A percentile compares a stretch with the other conserved stretches of the same genome.
Evolutionary conservation across 2,888 invertebrate genomes (phyloP).

Genomic region (Abrostola triplasia): DNA sequence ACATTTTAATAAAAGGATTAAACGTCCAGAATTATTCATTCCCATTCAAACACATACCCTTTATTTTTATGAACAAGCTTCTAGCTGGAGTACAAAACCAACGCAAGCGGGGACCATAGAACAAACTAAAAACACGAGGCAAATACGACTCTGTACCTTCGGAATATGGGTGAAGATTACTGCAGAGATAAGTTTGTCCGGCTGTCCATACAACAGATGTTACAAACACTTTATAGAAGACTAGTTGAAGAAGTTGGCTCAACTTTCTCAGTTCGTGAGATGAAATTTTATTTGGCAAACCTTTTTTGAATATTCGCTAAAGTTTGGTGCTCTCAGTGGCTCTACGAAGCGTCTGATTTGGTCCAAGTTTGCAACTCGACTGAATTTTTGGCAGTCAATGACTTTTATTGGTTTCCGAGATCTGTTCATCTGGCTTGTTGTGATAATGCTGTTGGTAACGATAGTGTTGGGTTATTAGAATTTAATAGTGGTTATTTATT

Average conservation of each 20-base stretch:
- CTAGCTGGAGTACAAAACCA: slow-evolving; percentile 78
- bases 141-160: slow-evolving; percentile 45
- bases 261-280: slow-evolving; percentile 79
- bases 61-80: slow-evolving; percentile 78
- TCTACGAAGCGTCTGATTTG: slow-evolving; percentile 50
- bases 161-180: slow-evolving; percentile 39
- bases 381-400: slow-evolving; percentile 58
- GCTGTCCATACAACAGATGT: slow-evolving; percentile 84
- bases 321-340: slow-evolving; percentile 50
- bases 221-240: slow-evolving; percentile 77
- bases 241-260: slow-evolving; percentile 68
- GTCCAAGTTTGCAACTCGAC: slow-evolving; percentile 53
- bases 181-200: slow-evolving; percentile 58
- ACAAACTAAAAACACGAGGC: slow-evolving; percentile 13
- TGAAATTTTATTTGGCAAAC: slow-evolving; percentile 81
- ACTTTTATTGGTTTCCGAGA: slow-evolving; percentile 59
- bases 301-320: slow-evolving; percentile 78
- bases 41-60: slow-evolving; percentile 64
- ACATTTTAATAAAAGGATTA: slow-evolving; percentile 58
- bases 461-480: slow-evolving; percentile 8
- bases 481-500: neutral
- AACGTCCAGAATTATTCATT: slow-evolving; percentile 59
- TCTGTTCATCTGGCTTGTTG: slow-evolving; percentile 44
- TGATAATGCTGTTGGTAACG: slow-evolving; percentile 35
- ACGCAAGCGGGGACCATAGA: slow-evolving; percentile 60